phyloP scores from a whole-genome alignment of 2,888 invertebrate genomes.

The Archips crataeganus region DNA sequence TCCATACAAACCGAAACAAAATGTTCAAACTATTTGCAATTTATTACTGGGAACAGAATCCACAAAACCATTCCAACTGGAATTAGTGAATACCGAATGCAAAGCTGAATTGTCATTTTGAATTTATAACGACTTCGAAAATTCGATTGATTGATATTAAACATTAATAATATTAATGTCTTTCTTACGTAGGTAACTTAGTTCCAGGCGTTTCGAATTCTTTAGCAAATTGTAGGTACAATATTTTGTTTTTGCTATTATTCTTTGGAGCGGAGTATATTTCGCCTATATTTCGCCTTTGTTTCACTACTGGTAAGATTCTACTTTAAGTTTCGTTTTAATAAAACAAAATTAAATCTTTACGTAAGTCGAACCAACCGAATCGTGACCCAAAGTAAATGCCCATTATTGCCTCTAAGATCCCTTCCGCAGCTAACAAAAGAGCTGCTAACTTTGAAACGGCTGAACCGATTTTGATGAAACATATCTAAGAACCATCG shows the following conservation, averaged over 20 bases:
- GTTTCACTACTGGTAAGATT: neutral
- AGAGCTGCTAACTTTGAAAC: no score
- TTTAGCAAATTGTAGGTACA: neutral
- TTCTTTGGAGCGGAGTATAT: no score
- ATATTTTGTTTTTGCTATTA: no score
- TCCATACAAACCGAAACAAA: constrained; percentile 61
- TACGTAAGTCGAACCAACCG: no score
- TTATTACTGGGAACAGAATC: constrained; percentile 55
- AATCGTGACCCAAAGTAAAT: no score
- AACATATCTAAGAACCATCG: no score
- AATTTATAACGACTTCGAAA: neutral
- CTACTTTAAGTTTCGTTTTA: neutral
- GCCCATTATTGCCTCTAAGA: no score
- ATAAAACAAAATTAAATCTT: no score
- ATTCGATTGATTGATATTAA: neutral
- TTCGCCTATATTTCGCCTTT: neutral
- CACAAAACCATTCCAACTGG: constrained; percentile 57
- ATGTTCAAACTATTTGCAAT: constrained; percentile 64
- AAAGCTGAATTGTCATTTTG: constrained; percentile 54
- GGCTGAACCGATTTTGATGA: no score
- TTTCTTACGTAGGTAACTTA: neutral
- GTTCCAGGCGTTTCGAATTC: neutral
- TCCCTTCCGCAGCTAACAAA: no score
- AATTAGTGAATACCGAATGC: constrained; percentile 55
- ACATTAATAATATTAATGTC: neutral